phyloP scores from a whole-genome alignment of 2,797 vertebrate genomes.

The Chelonia mydas region DNA sequence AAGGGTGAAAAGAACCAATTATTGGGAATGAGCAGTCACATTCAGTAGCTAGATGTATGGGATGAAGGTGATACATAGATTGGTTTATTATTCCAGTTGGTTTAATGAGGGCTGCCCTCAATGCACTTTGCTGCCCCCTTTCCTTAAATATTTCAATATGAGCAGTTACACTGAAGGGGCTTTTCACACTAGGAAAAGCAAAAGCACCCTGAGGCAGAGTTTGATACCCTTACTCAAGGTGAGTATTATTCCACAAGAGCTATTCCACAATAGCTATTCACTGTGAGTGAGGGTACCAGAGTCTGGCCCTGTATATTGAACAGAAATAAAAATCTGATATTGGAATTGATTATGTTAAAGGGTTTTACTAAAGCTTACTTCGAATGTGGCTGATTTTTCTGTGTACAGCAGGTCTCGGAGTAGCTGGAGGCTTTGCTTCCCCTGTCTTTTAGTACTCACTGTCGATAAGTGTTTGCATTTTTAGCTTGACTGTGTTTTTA shows the following conservation, averaged over 20 bases:
- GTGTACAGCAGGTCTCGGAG: background rate
- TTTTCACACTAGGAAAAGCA: background rate
- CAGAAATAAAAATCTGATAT: background rate
- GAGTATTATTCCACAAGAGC: no score
- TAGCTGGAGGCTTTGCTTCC: background rate
- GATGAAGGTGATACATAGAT: background rate
- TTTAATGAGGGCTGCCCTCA: background rate
- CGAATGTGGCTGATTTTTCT: background rate
- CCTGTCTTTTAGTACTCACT: background rate
- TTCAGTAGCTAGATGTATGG: background rate
- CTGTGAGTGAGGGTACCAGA: background rate
- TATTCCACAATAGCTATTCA: background rate
- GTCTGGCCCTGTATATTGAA: background rate
- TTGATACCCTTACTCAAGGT: background rate
- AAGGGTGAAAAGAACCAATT: background rate
- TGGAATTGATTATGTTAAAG: background rate
- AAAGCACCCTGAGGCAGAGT: background rate
- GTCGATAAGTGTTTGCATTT: background rate
- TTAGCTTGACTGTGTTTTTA: conserved; percentile 19
- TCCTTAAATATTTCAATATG: background rate
- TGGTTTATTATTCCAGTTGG: background rate
- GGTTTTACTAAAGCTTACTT: background rate
- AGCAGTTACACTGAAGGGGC: background rate
- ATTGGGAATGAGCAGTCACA: background rate
- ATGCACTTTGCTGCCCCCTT: background rate